Evolutionary conservation across 92 coral and sea anemone genomes (phyloP), one percentile per base, ranked within the genome.

Genomic region (Meandrina meandrites): DNA sequence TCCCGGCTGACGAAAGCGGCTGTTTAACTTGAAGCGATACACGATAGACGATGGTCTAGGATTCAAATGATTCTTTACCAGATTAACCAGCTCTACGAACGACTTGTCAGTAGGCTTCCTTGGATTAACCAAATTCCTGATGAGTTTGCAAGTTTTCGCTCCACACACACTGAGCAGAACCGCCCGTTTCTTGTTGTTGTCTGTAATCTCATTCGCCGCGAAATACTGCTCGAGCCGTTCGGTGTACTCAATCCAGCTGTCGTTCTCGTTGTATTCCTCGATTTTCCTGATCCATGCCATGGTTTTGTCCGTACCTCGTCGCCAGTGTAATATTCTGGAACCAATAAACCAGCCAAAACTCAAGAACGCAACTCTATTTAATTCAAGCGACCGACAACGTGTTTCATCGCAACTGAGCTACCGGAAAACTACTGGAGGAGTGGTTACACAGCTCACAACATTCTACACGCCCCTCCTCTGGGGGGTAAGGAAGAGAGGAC

Each of bases 11-110:
- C 89, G 79, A 70, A 79, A 68, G 34, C 87, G 86, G 76, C 81
- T 71, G 88, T 90, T 80, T 48, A 90, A 90, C 76, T 90, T 90
- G 40, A 81, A 90, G 28, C 93, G 87, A 66, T 86, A 85, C 30
- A 90, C 84, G 8, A 75, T 90, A 19, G 45, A 40, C 45, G 45
- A 40, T 40, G 45, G 45, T 40, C 45, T 40, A 40, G 92, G 90
- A 27, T 74, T 80, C 40, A 78, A 69, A 84, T 84, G 89, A n/a
- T 85, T 76, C 68, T 86, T 80, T 34, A 90, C 79, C 4, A 84
- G 50, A 7, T 83, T 81, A 37, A 70, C 92, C 32, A 85, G 27
- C 92, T 85, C 92, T 42, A 50, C 73, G 54, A 86, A 74, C 32
- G 86, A 48, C 47, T 80, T 85, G 66, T 68, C 86, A n/a, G 88